Evolutionary conservation across 2,113 vertebrate species (phyloP).

Genomic region (Alethe castanea): DNA sequence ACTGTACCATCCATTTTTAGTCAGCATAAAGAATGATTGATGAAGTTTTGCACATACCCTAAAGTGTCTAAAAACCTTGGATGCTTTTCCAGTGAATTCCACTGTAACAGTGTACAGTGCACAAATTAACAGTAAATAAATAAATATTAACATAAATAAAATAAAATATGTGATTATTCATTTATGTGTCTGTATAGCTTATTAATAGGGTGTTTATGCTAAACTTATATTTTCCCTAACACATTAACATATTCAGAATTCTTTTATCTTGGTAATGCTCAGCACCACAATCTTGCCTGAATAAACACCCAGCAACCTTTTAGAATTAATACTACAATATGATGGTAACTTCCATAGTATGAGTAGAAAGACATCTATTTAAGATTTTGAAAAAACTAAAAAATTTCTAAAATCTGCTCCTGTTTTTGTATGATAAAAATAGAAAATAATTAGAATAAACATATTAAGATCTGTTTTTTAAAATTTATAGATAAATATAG

Average conservation of each 20-base stretch:
- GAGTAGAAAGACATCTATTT: background rate
- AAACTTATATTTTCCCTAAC: background rate
- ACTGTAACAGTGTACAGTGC: background rate
- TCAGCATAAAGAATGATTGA: background rate
- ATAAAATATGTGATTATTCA: background rate
- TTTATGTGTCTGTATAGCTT: background rate
- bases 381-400: background rate
- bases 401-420: background rate
- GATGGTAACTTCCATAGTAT: background rate
- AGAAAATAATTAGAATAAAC: background rate
- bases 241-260: background rate
- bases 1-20: background rate
- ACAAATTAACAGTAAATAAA: background rate
- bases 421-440: background rate
- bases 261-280: background rate
- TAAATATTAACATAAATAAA: background rate
- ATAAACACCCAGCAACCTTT: background rate
- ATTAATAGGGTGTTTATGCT: background rate
- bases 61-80: background rate
- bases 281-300: background rate
- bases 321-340: background rate
- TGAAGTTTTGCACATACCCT: background rate
- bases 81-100: background rate
- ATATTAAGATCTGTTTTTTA: background rate
- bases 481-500: background rate